phyloP scores from a whole-genome alignment of 1,140 invertebrate genomes.

The Drosophila athabasca region DNA sequence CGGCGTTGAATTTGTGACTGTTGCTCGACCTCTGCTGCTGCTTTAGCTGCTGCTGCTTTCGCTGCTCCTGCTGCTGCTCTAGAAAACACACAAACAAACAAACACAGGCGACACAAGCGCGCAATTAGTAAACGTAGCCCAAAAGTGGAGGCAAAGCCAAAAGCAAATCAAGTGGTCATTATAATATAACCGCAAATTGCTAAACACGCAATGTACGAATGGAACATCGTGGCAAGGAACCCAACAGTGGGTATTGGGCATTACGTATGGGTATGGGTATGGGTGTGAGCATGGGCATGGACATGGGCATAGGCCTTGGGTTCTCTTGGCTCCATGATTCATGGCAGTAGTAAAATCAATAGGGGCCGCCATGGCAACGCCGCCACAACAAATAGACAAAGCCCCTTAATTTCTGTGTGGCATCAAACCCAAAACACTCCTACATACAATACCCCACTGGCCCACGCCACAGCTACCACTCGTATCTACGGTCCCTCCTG shows the following conservation, averaged over 20 bases:
- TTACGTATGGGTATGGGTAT: neutral
- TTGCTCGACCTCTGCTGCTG: slow-evolving; percentile 28
- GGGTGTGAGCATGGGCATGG: slow-evolving; percentile 21
- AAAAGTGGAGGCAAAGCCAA: slow-evolving; percentile 39
- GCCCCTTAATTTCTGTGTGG: slow-evolving; percentile 34
- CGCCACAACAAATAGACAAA: slow-evolving; percentile 74
- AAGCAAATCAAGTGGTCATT: slow-evolving; percentile 78
- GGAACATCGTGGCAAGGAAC: slow-evolving; percentile 15
- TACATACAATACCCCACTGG: neutral
- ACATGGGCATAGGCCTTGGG: slow-evolving; percentile 1
- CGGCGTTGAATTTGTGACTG: slow-evolving; percentile 67
- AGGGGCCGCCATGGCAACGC: slow-evolving; percentile 69
- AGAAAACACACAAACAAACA: slow-evolving; percentile 24
- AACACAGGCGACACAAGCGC: slow-evolving; percentile 36
- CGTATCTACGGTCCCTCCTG: neutral
- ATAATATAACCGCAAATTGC: slow-evolving; percentile 79
- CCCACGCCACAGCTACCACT: neutral
- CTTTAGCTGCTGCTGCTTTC: slow-evolving; percentile 12
- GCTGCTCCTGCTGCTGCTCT: slow-evolving; percentile 15
- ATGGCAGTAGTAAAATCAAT: slow-evolving; percentile 68
- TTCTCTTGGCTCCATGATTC: slow-evolving; percentile 29
- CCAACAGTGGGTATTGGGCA: slow-evolving; percentile 9
- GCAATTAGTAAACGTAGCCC: slow-evolving; percentile 43
- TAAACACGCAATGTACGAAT: slow-evolving; percentile 69
- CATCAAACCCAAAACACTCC: slow-evolving; percentile 43